phyloP scores from a whole-genome alignment of 1,140 invertebrate species.

The Psix sp. region DNA sequence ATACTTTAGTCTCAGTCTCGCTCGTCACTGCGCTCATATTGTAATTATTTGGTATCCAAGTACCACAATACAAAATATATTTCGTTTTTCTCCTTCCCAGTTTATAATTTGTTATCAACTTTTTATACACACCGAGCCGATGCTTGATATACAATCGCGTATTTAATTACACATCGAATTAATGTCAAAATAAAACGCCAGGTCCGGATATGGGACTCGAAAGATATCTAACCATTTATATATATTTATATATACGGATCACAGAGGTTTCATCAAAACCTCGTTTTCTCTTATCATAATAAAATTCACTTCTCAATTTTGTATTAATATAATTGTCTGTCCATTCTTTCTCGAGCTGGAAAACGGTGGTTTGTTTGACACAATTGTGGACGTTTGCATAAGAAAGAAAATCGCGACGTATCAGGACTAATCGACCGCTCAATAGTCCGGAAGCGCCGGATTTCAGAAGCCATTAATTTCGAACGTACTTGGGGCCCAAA shows the following conservation, averaged over 20 bases:
- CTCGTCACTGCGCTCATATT: slow-evolving; percentile 43
- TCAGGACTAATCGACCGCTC: slow-evolving; percentile 70
- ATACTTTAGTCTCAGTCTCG: slow-evolving; percentile 53
- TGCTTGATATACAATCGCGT: slow-evolving; percentile 13
- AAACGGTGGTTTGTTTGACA: slow-evolving; percentile 18
- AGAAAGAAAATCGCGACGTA: slow-evolving; percentile 40
- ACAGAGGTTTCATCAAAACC: slow-evolving; percentile 2
- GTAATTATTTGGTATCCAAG: slow-evolving; percentile 37
- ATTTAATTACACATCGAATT: slow-evolving; percentile 11
- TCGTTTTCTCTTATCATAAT: background rate
- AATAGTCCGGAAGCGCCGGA: slow-evolving; percentile 25
- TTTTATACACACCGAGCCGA: slow-evolving; percentile 16
- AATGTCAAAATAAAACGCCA: slow-evolving; percentile 7
- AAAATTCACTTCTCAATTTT: slow-evolving; percentile 11
- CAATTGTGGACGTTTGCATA: slow-evolving; percentile 20
- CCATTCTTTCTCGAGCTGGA: slow-evolving; percentile 10
- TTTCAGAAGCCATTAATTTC: slow-evolving; percentile 16
- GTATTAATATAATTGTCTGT: slow-evolving; percentile 22
- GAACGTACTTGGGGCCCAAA: slow-evolving; percentile 62
- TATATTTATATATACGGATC: slow-evolving; percentile 3
- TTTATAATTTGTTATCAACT: slow-evolving; percentile 8
- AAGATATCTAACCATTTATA: background rate
- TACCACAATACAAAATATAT: slow-evolving; percentile 52
- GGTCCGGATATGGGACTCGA: slow-evolving; percentile 1
- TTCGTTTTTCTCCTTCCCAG: slow-evolving; percentile 8